Percentiles rank a stretch among this genome's conserved stretches.
Conservation (phyloP, 2,888 invertebrate genomes). For the Pollenia labialis region DNA sequence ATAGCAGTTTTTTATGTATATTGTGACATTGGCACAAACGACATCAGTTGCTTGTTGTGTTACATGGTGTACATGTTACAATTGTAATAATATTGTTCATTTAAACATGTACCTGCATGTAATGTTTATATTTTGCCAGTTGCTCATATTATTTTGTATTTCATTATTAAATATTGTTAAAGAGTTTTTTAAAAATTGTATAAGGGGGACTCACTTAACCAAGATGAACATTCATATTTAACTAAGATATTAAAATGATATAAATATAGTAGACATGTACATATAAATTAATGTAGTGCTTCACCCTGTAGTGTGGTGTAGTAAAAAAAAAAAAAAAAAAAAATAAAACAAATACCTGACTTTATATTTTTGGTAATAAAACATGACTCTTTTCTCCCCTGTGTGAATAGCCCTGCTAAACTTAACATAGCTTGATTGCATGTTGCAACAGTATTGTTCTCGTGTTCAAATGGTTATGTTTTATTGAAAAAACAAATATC, state of each 20-base stretch:
- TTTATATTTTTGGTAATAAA: too few relatives aligned
- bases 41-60: conserved; percentile 50
- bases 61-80: conserved; percentile 60
- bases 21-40: conserved; percentile 70
- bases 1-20: conserved; percentile 15
- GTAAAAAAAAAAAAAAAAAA: too few relatives aligned
- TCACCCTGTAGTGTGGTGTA: too few relatives aligned
- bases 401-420: background rate
- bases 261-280: background rate
- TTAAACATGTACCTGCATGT: conserved; percentile 40
- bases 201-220: background rate
- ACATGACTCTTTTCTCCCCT: background rate
- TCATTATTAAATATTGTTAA: conserved; percentile 33
- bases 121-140: conserved; percentile 22
- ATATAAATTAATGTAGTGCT: too few relatives aligned
- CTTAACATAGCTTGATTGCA: conserved; percentile 48
- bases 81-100: conserved; percentile 59
- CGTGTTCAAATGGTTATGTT: conserved; percentile 32
- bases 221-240: background rate
- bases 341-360: too few relatives aligned
- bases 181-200: conserved; percentile 18
- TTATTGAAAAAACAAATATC: conserved; percentile 61
- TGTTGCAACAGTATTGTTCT: conserved; percentile 28
- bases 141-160: conserved; percentile 26
- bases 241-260: background rate